A percentile compares a stretch with the other conserved stretches of the same genome.
These are phyloP conservation scores for Pentalonia nigronervosa DNA, from an alignment of 1,140 invertebrate species.

Conservation along the genomic window DNA sequence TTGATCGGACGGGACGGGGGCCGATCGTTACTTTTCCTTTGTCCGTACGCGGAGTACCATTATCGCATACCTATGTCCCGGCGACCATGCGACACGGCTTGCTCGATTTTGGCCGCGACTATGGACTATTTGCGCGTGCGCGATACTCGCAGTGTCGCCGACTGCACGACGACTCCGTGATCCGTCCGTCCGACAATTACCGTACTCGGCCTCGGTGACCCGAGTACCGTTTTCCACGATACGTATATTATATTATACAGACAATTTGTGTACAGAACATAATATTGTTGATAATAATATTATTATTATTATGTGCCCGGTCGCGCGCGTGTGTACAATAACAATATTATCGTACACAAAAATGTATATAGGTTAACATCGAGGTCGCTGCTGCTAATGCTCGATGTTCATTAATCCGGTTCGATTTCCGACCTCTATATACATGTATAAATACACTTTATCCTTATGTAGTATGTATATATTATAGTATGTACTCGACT, in stretches of 20 bases:
- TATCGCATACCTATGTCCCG: neutral
- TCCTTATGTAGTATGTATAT: neutral
- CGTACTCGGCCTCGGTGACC: neutral
- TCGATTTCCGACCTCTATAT: constrained; percentile 32
- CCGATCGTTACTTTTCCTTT: constrained; percentile 19
- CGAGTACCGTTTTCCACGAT: neutral
- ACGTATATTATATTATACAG: neutral
- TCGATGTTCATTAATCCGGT: neutral
- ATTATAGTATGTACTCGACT: neutral
- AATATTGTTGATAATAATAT: neutral
- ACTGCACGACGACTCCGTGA: too few relatives aligned
- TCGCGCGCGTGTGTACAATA: neutral
- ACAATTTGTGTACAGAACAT: constrained; percentile 3
- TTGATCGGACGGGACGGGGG: neutral
- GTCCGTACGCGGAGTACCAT: neutral
- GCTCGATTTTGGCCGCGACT: neutral
- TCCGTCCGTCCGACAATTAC: neutral
- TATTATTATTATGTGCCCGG: neutral
- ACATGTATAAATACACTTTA: neutral
- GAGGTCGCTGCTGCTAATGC: neutral
- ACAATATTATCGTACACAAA: neutral
- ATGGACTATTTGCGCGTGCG: neutral
- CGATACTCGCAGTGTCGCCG: neutral
- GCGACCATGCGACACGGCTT: neutral
- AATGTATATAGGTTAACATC: constrained; percentile 35